Base-by-base conservation (phyloP, 1,140 invertebrate genomes). In the Hylaeus volcanicus region DNA sequence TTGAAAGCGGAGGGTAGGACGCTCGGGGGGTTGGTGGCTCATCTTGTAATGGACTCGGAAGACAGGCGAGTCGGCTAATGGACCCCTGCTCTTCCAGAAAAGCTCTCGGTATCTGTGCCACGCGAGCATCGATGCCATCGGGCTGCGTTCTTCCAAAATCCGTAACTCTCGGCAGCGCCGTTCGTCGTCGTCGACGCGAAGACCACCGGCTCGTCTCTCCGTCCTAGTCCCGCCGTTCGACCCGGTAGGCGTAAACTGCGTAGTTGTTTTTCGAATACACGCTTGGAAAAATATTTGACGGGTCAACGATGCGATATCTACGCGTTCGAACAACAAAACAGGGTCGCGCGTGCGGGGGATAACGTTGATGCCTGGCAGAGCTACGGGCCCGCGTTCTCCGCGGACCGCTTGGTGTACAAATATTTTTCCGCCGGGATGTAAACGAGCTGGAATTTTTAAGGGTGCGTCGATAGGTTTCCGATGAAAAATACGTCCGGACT, bases 41-140 rank as follows among this genome's bases (percentile, higher is more conserved):
- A 93, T 93, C 92, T 93, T 93, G 93, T 93, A 93, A 93, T 93
- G 93, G 93, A 93, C 93, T 93, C 92, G 90, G 90, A 92, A 93
- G 93, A 93, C 92, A 93, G 91, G 90, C 93, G 91, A 93, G 92
- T 92, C 89, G 92, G 91, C 92, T 93, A 93, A 93, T 93, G 93
- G 93, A 93, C 90, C 90, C 90, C 87, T 89, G 90, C 91, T 91
- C 86, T 89, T 89, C 87, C 88, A 91, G 89, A 93, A 93, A 93
- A 92, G 92, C 92, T 93, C 92, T 92, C 91, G 90, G 91, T 91
- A 92, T 92, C 89, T 89, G 88, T 90, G 90, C 90, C 89, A 89
- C 88, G 86, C 82, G 88, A 90, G 90, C 90, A 90, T 92, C 91
- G 89, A 92, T 91, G 89, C 90, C 90, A 92, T 92, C 89, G 87